Evolutionary conservation across 2,888 invertebrate species (phyloP).

Genomic region (Macrosiphum euphorbiae): DNA sequence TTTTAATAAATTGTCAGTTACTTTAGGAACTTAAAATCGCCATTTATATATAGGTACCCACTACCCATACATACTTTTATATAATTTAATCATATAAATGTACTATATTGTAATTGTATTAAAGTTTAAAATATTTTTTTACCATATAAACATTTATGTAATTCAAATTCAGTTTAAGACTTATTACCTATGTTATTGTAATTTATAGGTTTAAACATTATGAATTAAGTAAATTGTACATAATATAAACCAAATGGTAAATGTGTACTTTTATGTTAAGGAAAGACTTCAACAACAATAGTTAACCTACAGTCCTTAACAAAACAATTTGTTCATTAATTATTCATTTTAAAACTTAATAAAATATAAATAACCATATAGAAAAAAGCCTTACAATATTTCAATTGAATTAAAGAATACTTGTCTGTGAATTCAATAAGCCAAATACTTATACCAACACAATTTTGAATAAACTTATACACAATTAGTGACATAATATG

Average conservation of each 20-base stretch:
- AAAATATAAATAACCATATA: not conserved
- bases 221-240: not conserved
- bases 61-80: not conserved
- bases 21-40: not conserved
- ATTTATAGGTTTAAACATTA: not conserved
- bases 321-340: not conserved
- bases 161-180: not conserved
- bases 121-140: not conserved
- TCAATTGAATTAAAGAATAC: not conserved
- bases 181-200: not conserved
- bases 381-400: not conserved
- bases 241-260: not conserved
- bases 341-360: not conserved
- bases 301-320: conserved; percentile 6
- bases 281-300: not conserved
- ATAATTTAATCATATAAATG: too few relatives aligned
- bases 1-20: not conserved
- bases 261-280: not conserved
- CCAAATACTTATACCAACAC: not conserved
- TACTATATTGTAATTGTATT: not conserved
- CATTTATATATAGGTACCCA: not conserved
- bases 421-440: not conserved
- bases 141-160: not conserved
- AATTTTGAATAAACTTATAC: not conserved
- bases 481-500: not conserved